A percentile compares a stretch with the other conserved stretches of the same genome.
Conservation (phyloP, 2,797 vertebrate genomes). For the Esox masquinongy region DNA sequence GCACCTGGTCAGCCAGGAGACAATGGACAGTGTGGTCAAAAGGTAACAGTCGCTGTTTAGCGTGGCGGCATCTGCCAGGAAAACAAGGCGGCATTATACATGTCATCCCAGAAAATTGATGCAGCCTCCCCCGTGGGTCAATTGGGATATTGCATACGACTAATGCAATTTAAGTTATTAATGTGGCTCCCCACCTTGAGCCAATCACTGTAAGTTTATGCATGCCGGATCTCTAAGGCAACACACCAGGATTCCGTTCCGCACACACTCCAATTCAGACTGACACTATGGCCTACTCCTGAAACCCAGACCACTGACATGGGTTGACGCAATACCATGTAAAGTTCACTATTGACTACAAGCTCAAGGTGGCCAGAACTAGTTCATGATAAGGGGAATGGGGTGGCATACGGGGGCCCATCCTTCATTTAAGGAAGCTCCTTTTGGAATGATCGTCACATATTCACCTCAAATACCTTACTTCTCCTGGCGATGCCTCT, state of each 20-base stretch:
- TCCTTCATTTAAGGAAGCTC: neutral
- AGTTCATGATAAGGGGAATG: neutral
- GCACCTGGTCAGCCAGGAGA: slow-evolving; percentile 79
- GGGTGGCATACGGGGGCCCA: neutral
- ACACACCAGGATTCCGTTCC: slow-evolving; percentile 13
- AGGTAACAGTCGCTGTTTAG: slow-evolving; percentile 73
- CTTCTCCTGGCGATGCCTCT: slow-evolving; percentile 25
- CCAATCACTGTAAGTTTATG: too few relatives aligned
- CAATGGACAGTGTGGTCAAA: slow-evolving; percentile 79
- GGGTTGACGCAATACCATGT: neutral
- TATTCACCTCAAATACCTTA: slow-evolving; percentile 48
- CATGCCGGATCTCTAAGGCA: neutral
- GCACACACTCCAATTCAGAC: slow-evolving; percentile 48
- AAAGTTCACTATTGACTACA: neutral
- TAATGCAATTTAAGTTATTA: too few relatives aligned
- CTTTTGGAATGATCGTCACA: slow-evolving; percentile 22
- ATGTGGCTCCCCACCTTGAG: too few relatives aligned
- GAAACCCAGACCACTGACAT: slow-evolving; percentile 16
- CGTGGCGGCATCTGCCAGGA: too few relatives aligned
- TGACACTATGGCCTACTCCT: slow-evolving; percentile 56
- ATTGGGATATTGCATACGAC: too few relatives aligned
- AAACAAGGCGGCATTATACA: too few relatives aligned
- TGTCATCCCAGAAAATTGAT: too few relatives aligned
- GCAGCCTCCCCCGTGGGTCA: too few relatives aligned
- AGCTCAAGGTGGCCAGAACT: neutral